phyloP scores from a whole-genome alignment of 2,888 invertebrate genomes.

The Cryptus viduatorius region DNA sequence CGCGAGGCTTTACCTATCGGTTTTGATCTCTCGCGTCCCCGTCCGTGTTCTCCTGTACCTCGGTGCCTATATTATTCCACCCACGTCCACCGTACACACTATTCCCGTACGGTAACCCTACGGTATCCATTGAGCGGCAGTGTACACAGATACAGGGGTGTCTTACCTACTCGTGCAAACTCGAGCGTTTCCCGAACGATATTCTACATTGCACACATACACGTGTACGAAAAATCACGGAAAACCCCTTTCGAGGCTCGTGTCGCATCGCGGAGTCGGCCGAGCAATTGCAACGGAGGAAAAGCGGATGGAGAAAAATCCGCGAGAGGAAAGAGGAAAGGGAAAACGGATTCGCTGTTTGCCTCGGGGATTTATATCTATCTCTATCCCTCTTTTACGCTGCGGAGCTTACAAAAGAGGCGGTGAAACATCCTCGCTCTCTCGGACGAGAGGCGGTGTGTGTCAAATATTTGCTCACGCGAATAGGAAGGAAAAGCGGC shows the following conservation, averaged over 20 bases:
- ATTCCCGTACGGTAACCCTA: conserved; percentile 5
- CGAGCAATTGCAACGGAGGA: conserved; percentile 1
- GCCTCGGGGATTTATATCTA: conserved; percentile 50
- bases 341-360: conserved; percentile 53
- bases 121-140: conserved; percentile 4
- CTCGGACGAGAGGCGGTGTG: conserved; percentile 13
- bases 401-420: conserved; percentile 11
- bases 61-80: conserved; percentile 53
- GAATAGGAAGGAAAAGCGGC: conserved; percentile 49
- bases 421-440: conserved; percentile 15
- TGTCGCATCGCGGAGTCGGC: conserved; percentile 11
- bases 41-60: conserved; percentile 7
- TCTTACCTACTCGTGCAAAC: conserved; percentile 41
- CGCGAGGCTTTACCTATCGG: conserved; percentile 46
- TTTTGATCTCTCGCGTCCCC: conserved; percentile 18
- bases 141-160: conserved; percentile 18
- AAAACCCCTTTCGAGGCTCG: conserved; percentile 7
- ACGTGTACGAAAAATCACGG: conserved; percentile 28
- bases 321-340: conserved; percentile 24
- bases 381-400: conserved; percentile 26
- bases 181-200: conserved; percentile 12
- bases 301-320: conserved; percentile 24
- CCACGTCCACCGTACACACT: conserved; percentile 47
- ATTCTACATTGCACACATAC: conserved; percentile 41
- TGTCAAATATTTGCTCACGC: conserved; percentile 61